Percentiles rank a stretch among this genome's conserved stretches.
These are phyloP conservation scores for Gallinago paraguaiae DNA, from an alignment of 2,113 vertebrate genomes.

Conservation along the genomic window DNA sequence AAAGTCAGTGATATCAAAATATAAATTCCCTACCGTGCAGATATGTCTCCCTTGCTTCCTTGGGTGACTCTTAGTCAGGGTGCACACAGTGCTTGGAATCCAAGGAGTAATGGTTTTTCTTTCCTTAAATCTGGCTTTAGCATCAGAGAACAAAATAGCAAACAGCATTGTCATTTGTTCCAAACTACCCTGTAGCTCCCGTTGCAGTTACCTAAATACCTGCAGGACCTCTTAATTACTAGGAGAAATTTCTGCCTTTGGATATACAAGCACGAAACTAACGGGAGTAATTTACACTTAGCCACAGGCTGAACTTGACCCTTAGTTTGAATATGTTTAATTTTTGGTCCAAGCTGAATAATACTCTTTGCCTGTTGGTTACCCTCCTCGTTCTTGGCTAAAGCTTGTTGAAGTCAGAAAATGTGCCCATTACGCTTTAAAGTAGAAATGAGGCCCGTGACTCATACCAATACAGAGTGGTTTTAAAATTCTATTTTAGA, in stretches of 20 bases:
- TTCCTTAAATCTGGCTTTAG: not conserved
- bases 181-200: not conserved
- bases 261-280: not conserved
- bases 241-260: constrained; percentile 17
- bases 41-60: not conserved
- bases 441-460: not conserved
- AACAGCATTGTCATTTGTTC: not conserved
- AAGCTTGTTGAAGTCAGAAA: not conserved
- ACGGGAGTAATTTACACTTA: not conserved
- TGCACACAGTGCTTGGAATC: not conserved
- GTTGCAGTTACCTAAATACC: not conserved
- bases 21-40: not conserved
- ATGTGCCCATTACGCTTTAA: not conserved
- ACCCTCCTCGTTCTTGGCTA: not conserved
- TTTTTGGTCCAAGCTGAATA: constrained; percentile 16
- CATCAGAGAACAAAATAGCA: not conserved
- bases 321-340: not conserved
- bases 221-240: constrained; percentile 27
- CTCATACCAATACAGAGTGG: not conserved
- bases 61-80: not conserved
- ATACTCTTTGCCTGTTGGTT: not conserved
- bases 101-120: not conserved
- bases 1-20: not conserved
- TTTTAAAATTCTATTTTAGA: not conserved
- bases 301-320: constrained; percentile 24